Conservation (phyloP, 2,888 invertebrate species). For the Andrena praecox region DNA sequence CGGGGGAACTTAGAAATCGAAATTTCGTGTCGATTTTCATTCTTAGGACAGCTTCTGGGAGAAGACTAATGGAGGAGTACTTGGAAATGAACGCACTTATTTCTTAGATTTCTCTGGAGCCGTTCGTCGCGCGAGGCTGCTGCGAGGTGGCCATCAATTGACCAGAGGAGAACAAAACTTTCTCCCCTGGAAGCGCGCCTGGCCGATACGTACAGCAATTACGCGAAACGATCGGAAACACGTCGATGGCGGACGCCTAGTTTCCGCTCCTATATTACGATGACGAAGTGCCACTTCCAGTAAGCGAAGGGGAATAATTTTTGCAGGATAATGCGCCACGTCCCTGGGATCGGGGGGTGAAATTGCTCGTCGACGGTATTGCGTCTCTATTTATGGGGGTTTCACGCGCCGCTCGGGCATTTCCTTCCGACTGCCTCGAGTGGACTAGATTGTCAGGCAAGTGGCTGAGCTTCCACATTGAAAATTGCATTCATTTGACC, state of each 20-base stretch:
- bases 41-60: too few species aligned
- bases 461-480: conserved; percentile 58
- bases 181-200: background rate
- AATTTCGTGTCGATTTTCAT: background rate
- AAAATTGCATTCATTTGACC: conserved; percentile 76
- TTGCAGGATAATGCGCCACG: conserved; percentile 16
- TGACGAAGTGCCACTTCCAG: conserved; percentile 3
- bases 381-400: conserved; percentile 16
- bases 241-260: background rate
- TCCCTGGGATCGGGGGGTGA: background rate
- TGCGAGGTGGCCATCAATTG: background rate
- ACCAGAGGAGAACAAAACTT: background rate
- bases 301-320: conserved; percentile 10
- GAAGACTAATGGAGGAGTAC: background rate
- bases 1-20: too few species aligned
- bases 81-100: background rate
- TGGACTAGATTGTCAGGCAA: conserved; percentile 54
- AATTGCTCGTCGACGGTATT: conserved; percentile 1
- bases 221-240: conserved; percentile 1
- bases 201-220: conserved; percentile 1
- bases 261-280: background rate
- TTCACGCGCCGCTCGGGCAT: background rate
- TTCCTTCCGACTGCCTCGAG: background rate
- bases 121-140: background rate
- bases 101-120: background rate